Evolutionary conservation across 2,888 invertebrate species (phyloP).

Genomic region (Schizaphis graminum): DNA sequence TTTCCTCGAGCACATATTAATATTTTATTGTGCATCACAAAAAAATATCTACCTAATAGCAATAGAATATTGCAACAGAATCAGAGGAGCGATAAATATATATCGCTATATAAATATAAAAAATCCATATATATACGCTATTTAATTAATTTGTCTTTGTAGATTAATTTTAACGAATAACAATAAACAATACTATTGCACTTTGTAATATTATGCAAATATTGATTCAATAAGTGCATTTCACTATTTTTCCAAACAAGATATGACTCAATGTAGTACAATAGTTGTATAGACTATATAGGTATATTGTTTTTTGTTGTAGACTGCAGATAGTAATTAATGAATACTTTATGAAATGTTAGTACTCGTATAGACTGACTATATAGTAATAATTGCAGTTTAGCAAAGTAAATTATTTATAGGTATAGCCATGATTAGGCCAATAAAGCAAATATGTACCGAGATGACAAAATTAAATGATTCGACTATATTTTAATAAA

Average conservation of each 20-base stretch:
- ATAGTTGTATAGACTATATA: background rate
- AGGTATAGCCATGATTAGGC: too few relatives aligned
- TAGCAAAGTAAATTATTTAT: too few relatives aligned
- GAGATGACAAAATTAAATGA: background rate
- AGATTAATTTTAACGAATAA: background rate
- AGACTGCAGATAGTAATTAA: background rate
- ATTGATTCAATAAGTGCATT: background rate
- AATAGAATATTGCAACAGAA: background rate
- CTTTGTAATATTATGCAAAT: background rate
- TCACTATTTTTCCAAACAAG: background rate
- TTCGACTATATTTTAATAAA: background rate
- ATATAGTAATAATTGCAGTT: background rate
- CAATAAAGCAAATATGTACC: too few relatives aligned
- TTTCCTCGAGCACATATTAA: conserved; percentile 21
- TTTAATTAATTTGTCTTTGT: background rate
- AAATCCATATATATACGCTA: too few relatives aligned
- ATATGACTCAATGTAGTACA: background rate
- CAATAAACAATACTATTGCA: background rate
- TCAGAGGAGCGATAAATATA: background rate
- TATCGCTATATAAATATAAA: too few relatives aligned
- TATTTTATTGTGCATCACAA: background rate
- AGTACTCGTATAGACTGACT: background rate
- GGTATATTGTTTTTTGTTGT: background rate
- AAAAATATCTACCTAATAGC: background rate
- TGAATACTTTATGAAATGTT: background rate